Conservation (phyloP, 2,113 vertebrate genomes). For the Hyperopisus bebe region DNA sequence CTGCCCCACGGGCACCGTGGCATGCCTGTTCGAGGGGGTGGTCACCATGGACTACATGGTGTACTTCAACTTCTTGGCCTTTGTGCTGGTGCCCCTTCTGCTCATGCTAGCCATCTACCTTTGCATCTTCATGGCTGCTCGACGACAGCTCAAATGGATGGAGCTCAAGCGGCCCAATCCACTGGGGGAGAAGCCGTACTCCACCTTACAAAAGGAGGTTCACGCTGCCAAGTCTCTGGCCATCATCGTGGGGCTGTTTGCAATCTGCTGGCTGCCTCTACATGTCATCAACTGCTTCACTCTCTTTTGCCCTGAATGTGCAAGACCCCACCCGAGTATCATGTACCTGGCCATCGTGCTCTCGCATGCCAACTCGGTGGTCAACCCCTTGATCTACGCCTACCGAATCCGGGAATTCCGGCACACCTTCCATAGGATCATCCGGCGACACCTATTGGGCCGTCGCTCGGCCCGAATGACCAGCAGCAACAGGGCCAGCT, state of each 20-base stretch:
- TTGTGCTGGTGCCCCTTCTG: constrained; percentile 76
- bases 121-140: constrained; percentile 87
- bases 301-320: constrained; percentile 67
- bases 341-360: constrained; percentile 88
- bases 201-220: constrained; percentile 82
- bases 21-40: constrained; percentile 81
- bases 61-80: constrained; percentile 94
- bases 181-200: constrained; percentile 62
- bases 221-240: constrained; percentile 88
- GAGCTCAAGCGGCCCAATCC: constrained; percentile 60
- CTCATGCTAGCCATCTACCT: constrained; percentile 85
- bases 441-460: constrained; percentile 66
- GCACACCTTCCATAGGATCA: constrained; percentile 80
- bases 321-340: constrained; percentile 66
- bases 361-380: constrained; percentile 87
- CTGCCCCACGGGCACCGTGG: constrained; percentile 60
- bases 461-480: constrained; percentile 38
- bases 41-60: constrained; percentile 94
- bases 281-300: constrained; percentile 89
- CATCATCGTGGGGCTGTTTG: constrained; percentile 91
- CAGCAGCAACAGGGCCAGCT: constrained; percentile 23
- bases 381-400: constrained; percentile 95
- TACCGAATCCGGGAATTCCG: constrained; percentile 90
- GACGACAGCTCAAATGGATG: constrained; percentile 83
- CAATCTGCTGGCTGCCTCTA: constrained; percentile 86